These are phyloP conservation scores for Rafetus swinhoei DNA, from an alignment of 2,113 vertebrate genomes.

Conservation along the genomic window DNA sequence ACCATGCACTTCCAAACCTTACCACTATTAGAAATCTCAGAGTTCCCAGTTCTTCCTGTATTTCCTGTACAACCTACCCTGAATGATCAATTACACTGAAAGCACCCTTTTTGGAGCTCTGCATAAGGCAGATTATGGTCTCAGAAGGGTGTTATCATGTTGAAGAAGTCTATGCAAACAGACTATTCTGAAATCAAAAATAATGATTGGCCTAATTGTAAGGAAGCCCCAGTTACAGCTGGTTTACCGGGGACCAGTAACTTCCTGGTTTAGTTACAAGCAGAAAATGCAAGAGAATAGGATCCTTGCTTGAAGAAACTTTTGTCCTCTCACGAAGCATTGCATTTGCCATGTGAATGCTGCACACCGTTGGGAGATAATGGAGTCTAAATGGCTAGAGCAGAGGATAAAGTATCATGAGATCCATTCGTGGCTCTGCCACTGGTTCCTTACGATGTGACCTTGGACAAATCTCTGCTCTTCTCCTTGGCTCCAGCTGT, in stretches of 20 bases:
- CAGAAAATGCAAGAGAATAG: fast-evolving
- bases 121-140: not conserved
- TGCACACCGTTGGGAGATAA: not conserved
- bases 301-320: not conserved
- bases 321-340: not conserved
- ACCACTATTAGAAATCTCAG: not conserved
- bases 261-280: not conserved
- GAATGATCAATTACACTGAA: not conserved
- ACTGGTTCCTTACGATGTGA: not conserved
- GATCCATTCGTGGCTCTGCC: not conserved
- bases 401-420: not conserved
- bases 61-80: not conserved
- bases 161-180: not conserved
- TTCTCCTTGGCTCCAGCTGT: not conserved
- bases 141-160: not conserved
- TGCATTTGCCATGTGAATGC: not conserved
- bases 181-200: not conserved
- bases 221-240: not conserved
- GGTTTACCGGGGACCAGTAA: not conserved
- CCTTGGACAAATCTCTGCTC: not conserved
- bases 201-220: not conserved
- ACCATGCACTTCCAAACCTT: not conserved
- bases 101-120: not conserved
- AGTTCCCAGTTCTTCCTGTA: not conserved
- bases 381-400: not conserved